Evolutionary conservation across 2,797 vertebrate species (phyloP).

Genomic region (Acestrorhynchus altus): DNA sequence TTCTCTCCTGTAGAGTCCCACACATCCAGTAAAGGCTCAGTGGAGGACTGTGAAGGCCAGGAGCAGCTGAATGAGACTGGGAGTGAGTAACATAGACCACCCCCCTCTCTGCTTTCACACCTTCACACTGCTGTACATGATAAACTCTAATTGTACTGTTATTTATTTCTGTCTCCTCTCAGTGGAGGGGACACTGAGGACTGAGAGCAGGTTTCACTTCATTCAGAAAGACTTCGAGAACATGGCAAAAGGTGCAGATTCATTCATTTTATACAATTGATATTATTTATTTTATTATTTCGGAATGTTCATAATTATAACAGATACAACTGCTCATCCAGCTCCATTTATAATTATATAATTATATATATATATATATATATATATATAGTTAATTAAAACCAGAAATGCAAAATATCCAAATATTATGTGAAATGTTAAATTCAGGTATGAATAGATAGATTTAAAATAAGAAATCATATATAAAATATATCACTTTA

Average conservation of each 20-base stretch:
- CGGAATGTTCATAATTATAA: no score
- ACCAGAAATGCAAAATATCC: no score
- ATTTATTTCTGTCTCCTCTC: conserved; percentile 44
- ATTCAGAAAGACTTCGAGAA: conserved; percentile 91
- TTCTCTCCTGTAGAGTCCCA: neutral
- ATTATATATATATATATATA: no score
- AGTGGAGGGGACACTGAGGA: conserved; percentile 86
- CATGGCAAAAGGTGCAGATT: conserved; percentile 89
- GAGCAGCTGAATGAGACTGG: neutral
- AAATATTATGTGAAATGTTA: no score
- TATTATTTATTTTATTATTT: neutral
- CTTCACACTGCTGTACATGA: conserved; percentile 23
- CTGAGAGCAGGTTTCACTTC: conserved; percentile 82
- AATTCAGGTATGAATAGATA: no score
- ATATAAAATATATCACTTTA: no score
- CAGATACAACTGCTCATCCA: no score
- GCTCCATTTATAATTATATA: no score
- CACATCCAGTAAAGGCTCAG: neutral
- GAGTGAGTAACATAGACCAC: neutral
- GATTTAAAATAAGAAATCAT: no score
- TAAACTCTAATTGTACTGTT: conserved; percentile 14
- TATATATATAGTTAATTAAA: no score
- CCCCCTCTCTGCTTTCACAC: conserved; percentile 17
- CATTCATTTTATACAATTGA: no score
- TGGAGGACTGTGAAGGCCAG: neutral